These are phyloP conservation scores for Lacanobia wlatinum DNA, from an alignment of 2,888 invertebrate species.

Conservation along the genomic window DNA sequence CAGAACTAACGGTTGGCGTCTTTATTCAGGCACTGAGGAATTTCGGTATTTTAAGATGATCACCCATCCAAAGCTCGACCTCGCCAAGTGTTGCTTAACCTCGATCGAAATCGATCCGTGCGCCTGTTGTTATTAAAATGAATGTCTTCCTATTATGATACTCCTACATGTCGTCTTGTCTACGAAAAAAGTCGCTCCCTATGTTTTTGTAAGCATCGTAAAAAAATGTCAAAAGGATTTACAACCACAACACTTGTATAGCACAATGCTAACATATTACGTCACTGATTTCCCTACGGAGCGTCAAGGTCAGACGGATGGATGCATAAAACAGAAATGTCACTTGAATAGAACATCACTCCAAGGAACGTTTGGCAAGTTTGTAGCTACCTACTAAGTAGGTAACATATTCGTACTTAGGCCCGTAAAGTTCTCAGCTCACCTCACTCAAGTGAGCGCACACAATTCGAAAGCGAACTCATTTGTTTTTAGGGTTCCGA, in stretches of 20 bases:
- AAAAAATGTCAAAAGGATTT: conserved; percentile 19
- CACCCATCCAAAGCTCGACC: too few species aligned
- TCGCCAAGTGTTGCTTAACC: too few species aligned
- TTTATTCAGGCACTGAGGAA: too few species aligned
- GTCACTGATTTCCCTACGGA: conserved; percentile 41
- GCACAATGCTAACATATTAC: conserved; percentile 11
- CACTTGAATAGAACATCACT: background rate
- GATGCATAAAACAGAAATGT: conserved; percentile 29
- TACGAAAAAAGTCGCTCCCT: background rate
- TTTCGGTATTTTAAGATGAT: too few species aligned
- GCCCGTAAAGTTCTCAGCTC: background rate
- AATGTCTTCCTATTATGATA: background rate
- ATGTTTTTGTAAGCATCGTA: background rate
- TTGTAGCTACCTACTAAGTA: background rate
- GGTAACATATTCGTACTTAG: background rate
- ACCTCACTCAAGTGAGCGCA: background rate
- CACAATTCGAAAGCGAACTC: background rate
- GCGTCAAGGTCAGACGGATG: conserved; percentile 1
- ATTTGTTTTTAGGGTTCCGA: background rate
- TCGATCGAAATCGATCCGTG: too few species aligned
- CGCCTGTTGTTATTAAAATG: too few species aligned
- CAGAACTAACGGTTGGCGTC: too few species aligned
- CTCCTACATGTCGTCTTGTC: background rate
- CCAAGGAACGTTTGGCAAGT: conserved; percentile 4
- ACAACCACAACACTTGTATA: background rate